Evolutionary conservation across 2,888 invertebrate species (phyloP).

Genomic region (Pheosia tremula): DNA sequence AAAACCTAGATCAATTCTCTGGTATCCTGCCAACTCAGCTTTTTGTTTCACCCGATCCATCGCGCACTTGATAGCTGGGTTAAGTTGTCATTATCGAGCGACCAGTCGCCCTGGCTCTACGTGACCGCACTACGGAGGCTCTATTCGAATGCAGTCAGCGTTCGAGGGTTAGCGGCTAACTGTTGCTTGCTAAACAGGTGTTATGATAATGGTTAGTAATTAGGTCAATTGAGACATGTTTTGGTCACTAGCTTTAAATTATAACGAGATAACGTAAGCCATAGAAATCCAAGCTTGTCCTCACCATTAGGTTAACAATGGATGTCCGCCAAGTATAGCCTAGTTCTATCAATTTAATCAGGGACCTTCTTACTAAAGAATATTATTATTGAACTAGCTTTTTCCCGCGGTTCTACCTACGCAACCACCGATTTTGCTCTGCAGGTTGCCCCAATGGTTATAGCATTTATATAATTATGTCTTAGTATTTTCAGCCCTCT

Average conservation of each 20-base stretch:
- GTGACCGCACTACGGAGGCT: background rate
- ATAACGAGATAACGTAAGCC: too few relatives aligned
- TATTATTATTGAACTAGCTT: too few relatives aligned
- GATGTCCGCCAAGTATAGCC: too few relatives aligned
- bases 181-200: conserved; percentile 3
- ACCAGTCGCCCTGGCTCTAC: background rate
- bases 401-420: too few relatives aligned
- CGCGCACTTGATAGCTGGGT: conserved; percentile 1
- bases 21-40: background rate
- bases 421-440: too few relatives aligned
- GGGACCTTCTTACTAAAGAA: too few relatives aligned
- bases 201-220: background rate
- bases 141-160: background rate
- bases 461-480: too few relatives aligned
- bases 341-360: too few relatives aligned
- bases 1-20: background rate
- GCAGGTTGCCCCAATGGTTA: too few relatives aligned
- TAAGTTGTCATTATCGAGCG: conserved; percentile 4
- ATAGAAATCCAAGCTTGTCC: too few relatives aligned
- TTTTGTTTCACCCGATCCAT: background rate
- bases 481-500: too few relatives aligned
- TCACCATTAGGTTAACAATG: too few relatives aligned
- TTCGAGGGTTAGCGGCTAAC: background rate
- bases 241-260: background rate
- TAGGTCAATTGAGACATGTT: background rate